phyloP scores from a whole-genome alignment of 2,797 vertebrate species.

The Diceros bicornis region DNA sequence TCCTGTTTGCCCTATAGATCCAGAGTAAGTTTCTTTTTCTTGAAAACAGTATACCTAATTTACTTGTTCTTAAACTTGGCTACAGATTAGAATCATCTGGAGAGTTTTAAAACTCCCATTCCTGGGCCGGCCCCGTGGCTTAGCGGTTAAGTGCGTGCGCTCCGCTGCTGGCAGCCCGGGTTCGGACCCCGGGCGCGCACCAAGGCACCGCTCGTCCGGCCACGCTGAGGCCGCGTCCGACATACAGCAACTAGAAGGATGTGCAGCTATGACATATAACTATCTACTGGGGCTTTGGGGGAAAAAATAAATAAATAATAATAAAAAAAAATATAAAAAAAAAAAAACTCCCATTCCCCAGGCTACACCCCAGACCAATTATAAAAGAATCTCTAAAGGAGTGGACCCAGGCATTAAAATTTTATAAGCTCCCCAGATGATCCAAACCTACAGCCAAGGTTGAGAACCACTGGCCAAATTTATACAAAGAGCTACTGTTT shows the following conservation, averaged over 20 bases:
- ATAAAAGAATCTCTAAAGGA: neutral
- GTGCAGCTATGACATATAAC: too few species aligned
- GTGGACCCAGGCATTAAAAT: neutral
- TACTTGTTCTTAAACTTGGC: neutral
- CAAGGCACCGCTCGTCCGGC: too few species aligned
- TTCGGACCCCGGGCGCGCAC: too few species aligned
- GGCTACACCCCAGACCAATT: neutral
- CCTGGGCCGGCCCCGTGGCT: too few species aligned
- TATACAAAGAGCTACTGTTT: neutral
- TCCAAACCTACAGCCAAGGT: neutral
- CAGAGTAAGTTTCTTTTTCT: neutral
- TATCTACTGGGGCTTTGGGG: too few species aligned
- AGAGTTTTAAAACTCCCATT: neutral
- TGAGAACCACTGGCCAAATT: neutral
- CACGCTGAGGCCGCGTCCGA: too few species aligned
- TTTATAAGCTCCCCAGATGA: neutral
- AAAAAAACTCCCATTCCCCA: neutral
- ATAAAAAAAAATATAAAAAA: too few species aligned
- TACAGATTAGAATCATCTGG: neutral
- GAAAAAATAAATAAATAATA: too few species aligned
- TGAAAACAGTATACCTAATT: neutral
- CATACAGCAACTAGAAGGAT: too few species aligned
- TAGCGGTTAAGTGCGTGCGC: too few species aligned
- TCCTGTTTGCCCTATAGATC: neutral
- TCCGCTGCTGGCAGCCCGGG: too few species aligned